phyloP scores from a whole-genome alignment of 2,113 vertebrate genomes.

The Pampusana beccarii region DNA sequence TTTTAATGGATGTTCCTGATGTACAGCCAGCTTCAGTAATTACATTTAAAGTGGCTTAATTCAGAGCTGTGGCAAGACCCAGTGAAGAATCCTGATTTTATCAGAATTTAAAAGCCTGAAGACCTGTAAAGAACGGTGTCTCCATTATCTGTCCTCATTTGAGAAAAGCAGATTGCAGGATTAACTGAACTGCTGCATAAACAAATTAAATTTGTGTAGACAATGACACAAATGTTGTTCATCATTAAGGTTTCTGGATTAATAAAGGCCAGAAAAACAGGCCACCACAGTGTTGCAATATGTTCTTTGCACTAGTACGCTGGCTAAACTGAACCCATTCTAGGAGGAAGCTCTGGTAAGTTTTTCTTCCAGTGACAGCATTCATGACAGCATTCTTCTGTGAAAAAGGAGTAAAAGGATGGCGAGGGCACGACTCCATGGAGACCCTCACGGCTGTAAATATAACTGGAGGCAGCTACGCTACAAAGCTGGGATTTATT shows the following conservation, averaged over 20 bases:
- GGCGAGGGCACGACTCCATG: background rate
- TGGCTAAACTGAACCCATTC: constrained; percentile 41
- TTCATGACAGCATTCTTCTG: background rate
- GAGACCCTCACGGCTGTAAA: background rate
- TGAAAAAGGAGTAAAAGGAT: background rate
- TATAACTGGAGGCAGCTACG: background rate
- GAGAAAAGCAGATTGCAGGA: constrained; percentile 87
- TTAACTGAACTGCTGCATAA: constrained; percentile 89
- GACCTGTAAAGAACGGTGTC: constrained; percentile 85
- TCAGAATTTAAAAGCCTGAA: constrained; percentile 90
- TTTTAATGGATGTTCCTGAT: constrained; percentile 94
- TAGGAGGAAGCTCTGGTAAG: constrained; percentile 15
- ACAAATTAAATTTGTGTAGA: constrained; percentile 88
- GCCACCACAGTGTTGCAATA: constrained; percentile 67
- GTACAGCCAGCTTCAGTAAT: constrained; percentile 91
- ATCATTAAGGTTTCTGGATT: constrained; percentile 84
- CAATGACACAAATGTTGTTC: constrained; percentile 87
- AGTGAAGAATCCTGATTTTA: constrained; percentile 95
- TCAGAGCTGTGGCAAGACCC: constrained; percentile 93
- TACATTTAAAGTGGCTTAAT: constrained; percentile 93
- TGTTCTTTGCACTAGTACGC: constrained; percentile 37
- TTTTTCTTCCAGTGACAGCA: constrained; percentile 24
- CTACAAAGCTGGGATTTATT: background rate
- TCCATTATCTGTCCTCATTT: constrained; percentile 86
- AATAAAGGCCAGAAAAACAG: constrained; percentile 84